Evolutionary conservation across 2,113 vertebrate genomes (phyloP), one percentile per base, ranked within the genome.

Genomic region (Nesogale talazaci): DNA sequence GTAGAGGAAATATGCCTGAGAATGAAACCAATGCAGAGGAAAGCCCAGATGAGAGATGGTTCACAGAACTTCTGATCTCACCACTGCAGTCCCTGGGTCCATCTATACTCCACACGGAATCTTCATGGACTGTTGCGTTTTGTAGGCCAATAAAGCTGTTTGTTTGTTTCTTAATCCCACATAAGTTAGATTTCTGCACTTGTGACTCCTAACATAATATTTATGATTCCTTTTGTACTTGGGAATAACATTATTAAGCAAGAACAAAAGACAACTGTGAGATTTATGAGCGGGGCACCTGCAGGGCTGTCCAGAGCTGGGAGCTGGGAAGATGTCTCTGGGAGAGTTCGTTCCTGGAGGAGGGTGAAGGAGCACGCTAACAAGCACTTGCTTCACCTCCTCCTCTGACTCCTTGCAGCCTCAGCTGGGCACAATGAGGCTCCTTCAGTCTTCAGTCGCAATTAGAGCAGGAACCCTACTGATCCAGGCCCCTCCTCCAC

Each of bases 391-490:
- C 88, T 88, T 88, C 87, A 17, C 63, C 79, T 69, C 42, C 86
- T 72, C 82, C 70, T 81, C 74, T 15, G 17, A 52, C 42, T 75
- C 83, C 86, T 69, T 34, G 31, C 78, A 61, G 36, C 72, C 74
- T 88, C 80, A 89, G 83, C 77, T 29, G 38, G 83, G 56, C 85
- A 74, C 75, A 69, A 59, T 89, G 91, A 91, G 40, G 63, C 42
- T 65, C 89, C 90, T 95, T 95, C 52, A 95, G 83, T 11, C 42
- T 3, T 9, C 22, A 63, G 46, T 61, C 90, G 59, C 91, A 94
- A 89, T 96, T 91, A 96, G 34, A 78, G 82, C 91, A 83, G 87
- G 95, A 95, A 96, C 95, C 96, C 70, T 83, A 91, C 61, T 3
- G 34, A 34, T 34, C 78, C 83, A 80, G 92, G 56, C 27, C 11